A percentile compares a stretch with the other conserved stretches of the same genome.
Conservation (phyloP, 2,113 vertebrate genomes). For the Scalopus aquaticus region DNA sequence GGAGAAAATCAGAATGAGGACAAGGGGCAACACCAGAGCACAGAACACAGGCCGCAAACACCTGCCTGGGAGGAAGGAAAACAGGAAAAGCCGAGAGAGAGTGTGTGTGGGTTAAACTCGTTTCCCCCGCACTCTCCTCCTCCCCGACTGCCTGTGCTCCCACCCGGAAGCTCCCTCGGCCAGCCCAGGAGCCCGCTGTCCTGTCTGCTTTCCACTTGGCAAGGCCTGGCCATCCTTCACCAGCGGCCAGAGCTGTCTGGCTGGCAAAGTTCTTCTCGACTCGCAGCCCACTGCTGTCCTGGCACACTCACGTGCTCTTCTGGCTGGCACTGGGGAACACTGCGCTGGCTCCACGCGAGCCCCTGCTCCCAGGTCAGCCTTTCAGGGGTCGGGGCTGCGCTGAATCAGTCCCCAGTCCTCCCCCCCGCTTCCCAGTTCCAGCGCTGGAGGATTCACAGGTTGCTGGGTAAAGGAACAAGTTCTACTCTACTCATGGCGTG, state of each 20-base stretch:
- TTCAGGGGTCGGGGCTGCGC: background rate
- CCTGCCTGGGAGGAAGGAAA: background rate
- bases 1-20: background rate
- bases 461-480: background rate
- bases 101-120: background rate
- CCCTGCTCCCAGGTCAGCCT: background rate
- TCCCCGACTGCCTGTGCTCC: no score
- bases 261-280: background rate
- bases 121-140: no score
- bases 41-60: background rate
- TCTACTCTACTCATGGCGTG: background rate
- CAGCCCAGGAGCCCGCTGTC: background rate
- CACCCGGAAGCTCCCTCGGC: no score
- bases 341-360: background rate
- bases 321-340: accelerated
- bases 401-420: background rate
- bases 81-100: background rate
- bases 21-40: background rate
- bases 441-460: background rate
- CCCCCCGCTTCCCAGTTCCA: no score
- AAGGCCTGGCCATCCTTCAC: background rate
- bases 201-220: background rate
- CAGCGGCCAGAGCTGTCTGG: no score
- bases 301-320: accelerated
- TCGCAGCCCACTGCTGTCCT: background rate